Percentiles rank a stretch among this genome's conserved stretches.
phyloP scores from a whole-genome alignment of 2,888 invertebrate species.

The Caenorhabditis becei region DNA sequence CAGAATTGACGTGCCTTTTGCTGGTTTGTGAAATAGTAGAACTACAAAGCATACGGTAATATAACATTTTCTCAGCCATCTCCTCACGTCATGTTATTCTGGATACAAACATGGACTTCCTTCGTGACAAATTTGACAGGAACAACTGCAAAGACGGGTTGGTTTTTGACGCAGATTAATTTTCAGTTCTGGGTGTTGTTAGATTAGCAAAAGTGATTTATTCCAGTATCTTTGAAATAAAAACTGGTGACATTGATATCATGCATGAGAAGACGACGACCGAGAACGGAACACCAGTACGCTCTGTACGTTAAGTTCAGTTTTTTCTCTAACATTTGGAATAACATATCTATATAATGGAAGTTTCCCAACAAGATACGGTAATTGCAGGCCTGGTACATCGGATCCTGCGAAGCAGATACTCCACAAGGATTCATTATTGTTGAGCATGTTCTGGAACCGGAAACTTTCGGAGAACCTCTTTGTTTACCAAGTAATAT shows the following conservation, averaged over 20 bases:
- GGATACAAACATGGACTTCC: neutral
- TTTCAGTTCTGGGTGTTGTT: neutral
- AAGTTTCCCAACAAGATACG: neutral
- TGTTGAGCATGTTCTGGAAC: neutral
- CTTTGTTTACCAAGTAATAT: constrained; percentile 25
- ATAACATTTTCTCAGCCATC: neutral
- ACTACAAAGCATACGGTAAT: too few relatives aligned
- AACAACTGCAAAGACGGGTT: constrained; percentile 22
- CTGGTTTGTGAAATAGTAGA: neutral
- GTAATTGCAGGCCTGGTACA: constrained; percentile 26
- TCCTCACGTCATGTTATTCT: neutral
- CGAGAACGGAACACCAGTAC: too few relatives aligned
- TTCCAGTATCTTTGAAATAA: neutral
- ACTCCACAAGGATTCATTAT: constrained; percentile 18
- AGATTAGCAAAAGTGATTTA: too few relatives aligned
- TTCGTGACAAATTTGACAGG: neutral
- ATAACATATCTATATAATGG: neutral
- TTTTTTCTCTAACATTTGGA: too few relatives aligned
- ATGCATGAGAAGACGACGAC: too few relatives aligned
- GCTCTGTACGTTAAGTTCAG: too few relatives aligned
- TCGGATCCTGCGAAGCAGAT: constrained; percentile 25
- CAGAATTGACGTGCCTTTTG: neutral
- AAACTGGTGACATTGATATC: too few relatives aligned
- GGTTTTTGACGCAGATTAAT: neutral
- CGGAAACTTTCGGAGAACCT: neutral